A percentile compares a stretch with the other conserved stretches of the same genome.
These are phyloP conservation scores for Engraulis encrasicolus DNA, from an alignment of 2,113 vertebrate genomes.

Conservation along the genomic window DNA sequence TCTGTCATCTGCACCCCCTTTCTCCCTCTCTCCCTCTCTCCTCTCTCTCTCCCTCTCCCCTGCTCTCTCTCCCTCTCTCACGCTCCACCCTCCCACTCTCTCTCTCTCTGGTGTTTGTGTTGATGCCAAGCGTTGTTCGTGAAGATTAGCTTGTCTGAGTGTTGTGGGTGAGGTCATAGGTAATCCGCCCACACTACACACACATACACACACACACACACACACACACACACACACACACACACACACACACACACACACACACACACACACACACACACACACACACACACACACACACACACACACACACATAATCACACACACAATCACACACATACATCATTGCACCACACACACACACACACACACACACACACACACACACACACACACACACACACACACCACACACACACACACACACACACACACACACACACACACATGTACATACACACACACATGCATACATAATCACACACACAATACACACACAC, in stretches of 20 bases:
- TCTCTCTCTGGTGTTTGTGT: not conserved
- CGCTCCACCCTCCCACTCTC: not conserved
- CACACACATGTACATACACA: not conserved
- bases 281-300: not conserved
- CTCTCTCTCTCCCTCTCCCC: not conserved
- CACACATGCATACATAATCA: not conserved
- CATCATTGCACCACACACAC: not conserved
- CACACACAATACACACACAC: no score
- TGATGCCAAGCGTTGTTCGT: not conserved
- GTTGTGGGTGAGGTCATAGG: not conserved
- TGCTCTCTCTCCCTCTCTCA: not conserved
- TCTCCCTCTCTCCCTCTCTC: not conserved
- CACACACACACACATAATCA: not conserved
- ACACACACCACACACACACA: not conserved
- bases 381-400: not conserved
- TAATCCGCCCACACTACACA: no score
- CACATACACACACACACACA: not conserved
- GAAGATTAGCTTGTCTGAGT: slow-evolving; percentile 3
- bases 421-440: not conserved
- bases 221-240: not conserved
- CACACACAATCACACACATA: not conserved
- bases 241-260: not conserved
- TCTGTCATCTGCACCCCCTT: not conserved
- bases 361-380: not conserved
- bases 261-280: not conserved